Evolutionary conservation across 1,140 invertebrate genomes (phyloP).

Genomic region (Octopus sinensis): DNA sequence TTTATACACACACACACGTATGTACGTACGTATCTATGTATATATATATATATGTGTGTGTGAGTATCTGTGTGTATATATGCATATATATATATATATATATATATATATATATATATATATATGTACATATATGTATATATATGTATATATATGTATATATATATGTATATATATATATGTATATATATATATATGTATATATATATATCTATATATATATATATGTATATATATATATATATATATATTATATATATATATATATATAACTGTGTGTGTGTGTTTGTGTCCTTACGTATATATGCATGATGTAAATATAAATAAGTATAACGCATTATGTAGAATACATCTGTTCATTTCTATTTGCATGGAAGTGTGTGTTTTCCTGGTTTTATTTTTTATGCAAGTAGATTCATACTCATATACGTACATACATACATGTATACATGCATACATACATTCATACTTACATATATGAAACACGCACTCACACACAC

Average conservation of each 20-base stretch:
- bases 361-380: no score
- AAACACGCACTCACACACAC: no score
- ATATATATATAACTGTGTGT: background rate
- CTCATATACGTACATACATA: background rate
- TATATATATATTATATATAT: conserved; percentile 1
- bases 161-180: background rate
- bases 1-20: no score
- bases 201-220: background rate
- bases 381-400: background rate
- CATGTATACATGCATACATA: background rate
- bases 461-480: background rate
- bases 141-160: background rate
- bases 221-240: background rate
- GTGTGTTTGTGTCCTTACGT: background rate
- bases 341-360: no score
- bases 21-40: no score
- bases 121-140: no score
- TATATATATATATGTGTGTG: no score
- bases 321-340: background rate
- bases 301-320: background rate
- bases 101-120: conserved; percentile 1
- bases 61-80: background rate
- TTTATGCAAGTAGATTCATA: background rate
- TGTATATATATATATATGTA: background rate
- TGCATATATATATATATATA: background rate